A percentile compares a stretch with the other conserved stretches of the same genome.
These are phyloP conservation scores for Astropecten irregularis DNA, from an alignment of 53 echinoderm and acorn worm species.

Conservation along the genomic window DNA sequence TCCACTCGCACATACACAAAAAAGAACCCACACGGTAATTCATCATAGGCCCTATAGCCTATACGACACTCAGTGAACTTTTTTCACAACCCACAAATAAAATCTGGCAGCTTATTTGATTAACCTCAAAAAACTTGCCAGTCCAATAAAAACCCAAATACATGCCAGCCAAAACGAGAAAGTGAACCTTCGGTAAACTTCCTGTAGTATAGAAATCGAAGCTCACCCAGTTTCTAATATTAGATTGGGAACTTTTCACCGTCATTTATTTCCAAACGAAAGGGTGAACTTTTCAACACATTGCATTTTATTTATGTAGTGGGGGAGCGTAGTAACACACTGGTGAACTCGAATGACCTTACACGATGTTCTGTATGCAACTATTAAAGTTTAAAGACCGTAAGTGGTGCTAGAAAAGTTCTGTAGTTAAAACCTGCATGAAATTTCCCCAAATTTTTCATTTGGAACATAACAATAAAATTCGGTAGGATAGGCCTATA, in stretches of 20 bases:
- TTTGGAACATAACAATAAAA: no score
- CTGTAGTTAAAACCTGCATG: no score
- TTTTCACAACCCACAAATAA: neutral
- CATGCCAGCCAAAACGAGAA: no score
- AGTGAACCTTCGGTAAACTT: no score
- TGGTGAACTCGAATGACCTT: neutral
- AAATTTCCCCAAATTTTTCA: no score
- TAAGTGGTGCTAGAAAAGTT: no score
- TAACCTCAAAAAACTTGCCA: slow-evolving; percentile 1
- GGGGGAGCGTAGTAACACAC: neutral
- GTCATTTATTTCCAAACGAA: neutral
- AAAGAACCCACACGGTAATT: neutral
- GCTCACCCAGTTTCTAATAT: neutral
- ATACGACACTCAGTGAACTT: neutral
- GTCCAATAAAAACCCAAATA: no score
- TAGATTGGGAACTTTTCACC: no score
- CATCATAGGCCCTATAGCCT: neutral
- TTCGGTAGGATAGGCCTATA: no score
- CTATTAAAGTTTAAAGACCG: no score
- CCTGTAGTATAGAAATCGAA: neutral
- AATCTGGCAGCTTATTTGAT: slow-evolving; percentile 1
- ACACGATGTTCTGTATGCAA: no score
- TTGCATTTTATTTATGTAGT: neutral
- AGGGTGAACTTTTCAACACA: neutral
- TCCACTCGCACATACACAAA: no score